Conservation (phyloP, 1,140 invertebrate genomes). For the Saccostrea glomerata region DNA sequence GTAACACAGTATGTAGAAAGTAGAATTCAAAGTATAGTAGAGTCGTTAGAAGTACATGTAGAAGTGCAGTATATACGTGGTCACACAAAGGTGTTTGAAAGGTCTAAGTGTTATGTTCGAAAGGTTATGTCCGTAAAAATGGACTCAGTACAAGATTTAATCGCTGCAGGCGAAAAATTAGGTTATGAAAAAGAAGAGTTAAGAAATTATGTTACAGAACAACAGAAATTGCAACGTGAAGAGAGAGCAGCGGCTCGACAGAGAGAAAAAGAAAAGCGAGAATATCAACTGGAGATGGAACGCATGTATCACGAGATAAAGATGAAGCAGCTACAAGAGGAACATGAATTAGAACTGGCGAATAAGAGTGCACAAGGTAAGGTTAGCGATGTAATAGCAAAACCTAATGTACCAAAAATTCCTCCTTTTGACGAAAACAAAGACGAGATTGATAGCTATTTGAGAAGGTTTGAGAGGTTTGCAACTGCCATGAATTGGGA, state of each 20-base stretch:
- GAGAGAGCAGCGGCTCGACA: no score
- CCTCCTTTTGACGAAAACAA: no score
- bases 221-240: no score
- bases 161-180: background rate
- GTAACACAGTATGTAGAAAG: background rate
- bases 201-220: no score
- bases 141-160: background rate
- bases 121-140: background rate
- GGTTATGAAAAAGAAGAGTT: background rate
- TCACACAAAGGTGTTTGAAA: no score
- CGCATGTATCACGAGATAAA: background rate
- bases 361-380: background rate
- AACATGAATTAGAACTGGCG: background rate
- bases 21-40: background rate
- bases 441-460: no score
- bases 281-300: background rate
- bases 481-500: conserved; percentile 45
- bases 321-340: background rate
- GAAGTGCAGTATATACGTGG: background rate
- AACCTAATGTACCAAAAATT: background rate
- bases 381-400: background rate
- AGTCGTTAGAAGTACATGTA: background rate
- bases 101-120: background rate
- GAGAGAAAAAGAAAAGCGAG: no score
- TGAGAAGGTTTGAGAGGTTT: conserved; percentile 52